Evolutionary conservation across 2,888 invertebrate species (phyloP).

Genomic region (Erebia epiphron): DNA sequence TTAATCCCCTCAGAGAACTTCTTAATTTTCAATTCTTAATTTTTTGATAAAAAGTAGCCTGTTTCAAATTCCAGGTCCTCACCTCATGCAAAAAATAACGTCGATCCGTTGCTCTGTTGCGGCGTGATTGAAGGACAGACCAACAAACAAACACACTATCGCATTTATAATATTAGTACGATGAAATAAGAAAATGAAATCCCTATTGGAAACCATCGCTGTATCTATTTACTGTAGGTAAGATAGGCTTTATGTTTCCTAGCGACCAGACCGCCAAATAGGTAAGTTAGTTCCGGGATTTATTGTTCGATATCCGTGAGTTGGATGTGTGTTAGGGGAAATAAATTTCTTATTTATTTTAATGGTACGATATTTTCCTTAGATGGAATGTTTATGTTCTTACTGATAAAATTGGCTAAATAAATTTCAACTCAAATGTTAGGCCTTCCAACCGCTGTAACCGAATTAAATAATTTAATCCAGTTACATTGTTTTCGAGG

Average conservation of each 20-base stretch:
- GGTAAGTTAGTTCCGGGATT: background rate
- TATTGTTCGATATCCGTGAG: background rate
- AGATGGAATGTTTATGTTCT: background rate
- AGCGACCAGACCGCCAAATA: background rate
- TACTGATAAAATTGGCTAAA: background rate
- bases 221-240: conserved; percentile 47
- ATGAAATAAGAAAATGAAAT: conserved; percentile 31
- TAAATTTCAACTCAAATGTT: background rate
- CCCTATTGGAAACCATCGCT: conserved; percentile 43
- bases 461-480: background rate
- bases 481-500: conserved; percentile 59
- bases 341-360: background rate
- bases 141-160: conserved; percentile 2
- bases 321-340: background rate
- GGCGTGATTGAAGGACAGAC: no score
- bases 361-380: background rate
- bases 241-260: background rate
- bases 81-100: no score
- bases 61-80: no score
- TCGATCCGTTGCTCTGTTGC: no score
- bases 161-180: conserved; percentile 18
- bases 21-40: no score
- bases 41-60: no score
- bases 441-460: background rate
- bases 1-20: no score